Base-by-base conservation (phyloP, 2,888 invertebrate genomes). In the Phalangium opilio region DNA sequence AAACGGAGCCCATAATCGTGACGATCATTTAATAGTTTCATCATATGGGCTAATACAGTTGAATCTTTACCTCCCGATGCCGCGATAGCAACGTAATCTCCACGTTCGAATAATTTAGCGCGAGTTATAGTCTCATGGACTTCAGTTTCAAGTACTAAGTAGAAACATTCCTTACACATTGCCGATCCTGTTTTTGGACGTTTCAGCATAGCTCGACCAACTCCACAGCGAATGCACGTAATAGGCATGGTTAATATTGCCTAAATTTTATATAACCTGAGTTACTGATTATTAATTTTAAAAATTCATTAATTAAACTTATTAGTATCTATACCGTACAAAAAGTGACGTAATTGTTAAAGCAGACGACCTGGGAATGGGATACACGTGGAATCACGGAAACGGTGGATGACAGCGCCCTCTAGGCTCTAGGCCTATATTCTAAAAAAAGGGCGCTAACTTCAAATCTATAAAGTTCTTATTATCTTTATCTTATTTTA, bases 131-230 rank as follows among this genome's bases (percentile, higher is more conserved):
- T 95, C 60, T 81, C 78, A 68, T 96, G 93, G 53, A 95, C 78
- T 73, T 96, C 96, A 45, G 80, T 79, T 71, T 96, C 96, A 66
- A 96, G 95, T 0, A 85, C 86, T 64, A 75, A 75, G 63, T 80
- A 93, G 63, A 96, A 96, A 66, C 95, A 96, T 60, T 86, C 81
- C 66, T 87, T 91, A 64, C 96, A 96, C 18, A 95, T 69, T 0
- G 84, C 79, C 70, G 57, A 56, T 59, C 65, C 66, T 34, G 66
- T 67, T 58, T 67, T 67, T 0, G 67, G 66, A 27, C 67, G 57
- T 50, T 66, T 67, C 15, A 67, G 53, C 41, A 62, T 59, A 0
- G 67, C 66, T 17, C 38, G 11, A 15, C 36, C 48, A 20, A 36
- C 48, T 14, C 38, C 36, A 21, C 57, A 57, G 19, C 52, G 51